Evolutionary conservation across 2,888 invertebrate genomes (phyloP).

Genomic region (Parnassius mnemosyne): DNA sequence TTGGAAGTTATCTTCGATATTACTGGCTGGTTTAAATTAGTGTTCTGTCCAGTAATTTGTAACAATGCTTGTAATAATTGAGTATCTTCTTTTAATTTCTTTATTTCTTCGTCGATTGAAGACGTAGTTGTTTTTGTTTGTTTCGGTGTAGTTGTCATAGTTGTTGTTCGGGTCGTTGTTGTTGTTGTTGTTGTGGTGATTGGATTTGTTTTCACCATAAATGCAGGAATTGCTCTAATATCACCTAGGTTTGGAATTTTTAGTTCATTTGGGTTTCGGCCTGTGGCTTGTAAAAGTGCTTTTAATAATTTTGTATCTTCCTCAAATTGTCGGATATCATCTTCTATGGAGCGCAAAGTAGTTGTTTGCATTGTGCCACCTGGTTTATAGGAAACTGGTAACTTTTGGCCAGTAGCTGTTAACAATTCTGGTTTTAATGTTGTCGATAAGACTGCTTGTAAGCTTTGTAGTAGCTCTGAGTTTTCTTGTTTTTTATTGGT

Average conservation of each 20-base stretch:
- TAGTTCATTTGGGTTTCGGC: constrained; percentile 62
- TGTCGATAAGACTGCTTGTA: constrained; percentile 35
- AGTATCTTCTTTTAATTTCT: constrained; percentile 65
- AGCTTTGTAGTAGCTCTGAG: constrained; percentile 15
- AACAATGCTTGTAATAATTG: constrained; percentile 68
- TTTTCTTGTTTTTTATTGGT: constrained; percentile 11
- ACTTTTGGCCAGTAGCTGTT: constrained; percentile 48
- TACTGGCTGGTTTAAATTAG: constrained; percentile 50
- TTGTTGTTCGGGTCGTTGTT: constrained; percentile 33
- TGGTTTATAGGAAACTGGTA: constrained; percentile 36
- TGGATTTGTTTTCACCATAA: constrained; percentile 39
- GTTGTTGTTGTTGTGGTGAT: constrained; percentile 33
- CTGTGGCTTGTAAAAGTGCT: constrained; percentile 68
- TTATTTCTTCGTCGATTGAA: constrained; percentile 57
- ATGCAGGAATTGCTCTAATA: constrained; percentile 35
- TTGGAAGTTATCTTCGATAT: constrained; percentile 70
- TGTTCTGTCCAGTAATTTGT: constrained; percentile 60
- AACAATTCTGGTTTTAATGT: constrained; percentile 44
- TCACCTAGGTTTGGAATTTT: constrained; percentile 61
- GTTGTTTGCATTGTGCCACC: constrained; percentile 46
- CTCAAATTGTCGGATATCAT: constrained; percentile 70
- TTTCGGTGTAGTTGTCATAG: constrained; percentile 39
- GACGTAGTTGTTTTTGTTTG: constrained; percentile 42
- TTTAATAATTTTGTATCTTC: constrained; percentile 71
- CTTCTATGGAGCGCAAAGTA: constrained; percentile 64